Conservation (phyloP, 1,140 invertebrate species). For the Ruditapes philippinarum region DNA sequence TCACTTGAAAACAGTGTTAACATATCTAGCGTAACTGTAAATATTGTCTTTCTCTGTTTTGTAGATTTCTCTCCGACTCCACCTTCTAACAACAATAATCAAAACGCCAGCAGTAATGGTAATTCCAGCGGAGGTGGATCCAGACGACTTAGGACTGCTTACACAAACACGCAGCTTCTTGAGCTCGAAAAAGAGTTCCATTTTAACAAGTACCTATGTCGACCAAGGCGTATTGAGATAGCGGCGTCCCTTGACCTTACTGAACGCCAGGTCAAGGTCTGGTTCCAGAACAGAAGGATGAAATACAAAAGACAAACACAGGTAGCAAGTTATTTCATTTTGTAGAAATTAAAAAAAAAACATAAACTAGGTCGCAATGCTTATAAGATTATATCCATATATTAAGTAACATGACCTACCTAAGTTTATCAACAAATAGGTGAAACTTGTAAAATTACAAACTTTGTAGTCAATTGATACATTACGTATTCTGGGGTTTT, state of each 20-base stretch:
- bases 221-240: slow-evolving; percentile 94
- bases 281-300: slow-evolving; percentile 84
- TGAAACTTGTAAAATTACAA: too few relatives aligned
- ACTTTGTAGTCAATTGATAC: too few relatives aligned
- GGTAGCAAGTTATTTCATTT: slow-evolving; percentile 20
- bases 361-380: too few relatives aligned
- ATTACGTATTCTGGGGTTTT: too few relatives aligned
- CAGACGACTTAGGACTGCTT: slow-evolving; percentile 94
- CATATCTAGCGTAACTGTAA: slow-evolving; percentile 56
- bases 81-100: slow-evolving; percentile 51
- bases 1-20: slow-evolving; percentile 50
- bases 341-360: too few relatives aligned
- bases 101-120: slow-evolving; percentile 36
- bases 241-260: slow-evolving; percentile 91
- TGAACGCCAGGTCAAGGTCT: slow-evolving; percentile 86
- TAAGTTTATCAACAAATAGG: too few relatives aligned
- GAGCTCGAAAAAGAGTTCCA: slow-evolving; percentile 98
- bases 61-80: slow-evolving; percentile 51
- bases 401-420: too few relatives aligned
- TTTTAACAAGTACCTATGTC: slow-evolving; percentile 92
- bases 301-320: slow-evolving; percentile 84
- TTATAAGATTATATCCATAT: too few relatives aligned
- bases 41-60: slow-evolving; percentile 63
- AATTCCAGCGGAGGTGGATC: slow-evolving; percentile 73
- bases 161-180: slow-evolving; percentile 99